These are phyloP conservation scores for Pseudoips prasinana DNA, from an alignment of 2,888 invertebrate genomes.

Conservation along the genomic window DNA sequence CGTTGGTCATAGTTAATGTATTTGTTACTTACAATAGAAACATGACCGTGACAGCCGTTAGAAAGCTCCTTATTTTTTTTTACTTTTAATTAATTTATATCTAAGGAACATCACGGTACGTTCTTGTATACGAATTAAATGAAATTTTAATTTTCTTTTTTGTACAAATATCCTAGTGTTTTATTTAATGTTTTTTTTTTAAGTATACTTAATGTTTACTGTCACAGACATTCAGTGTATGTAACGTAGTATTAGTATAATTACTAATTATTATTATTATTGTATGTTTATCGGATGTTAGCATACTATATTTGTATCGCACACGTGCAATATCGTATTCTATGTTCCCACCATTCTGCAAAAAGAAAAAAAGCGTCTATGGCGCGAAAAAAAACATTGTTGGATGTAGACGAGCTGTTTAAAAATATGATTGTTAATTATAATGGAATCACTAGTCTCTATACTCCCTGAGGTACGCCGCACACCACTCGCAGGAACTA, in stretches of 20 bases:
- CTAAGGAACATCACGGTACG: slow-evolving; percentile 26
- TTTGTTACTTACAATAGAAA: background rate
- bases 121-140: slow-evolving; percentile 42
- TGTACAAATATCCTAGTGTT: slow-evolving; percentile 41
- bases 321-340: slow-evolving; percentile 34
- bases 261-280: slow-evolving; percentile 27
- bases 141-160: slow-evolving; percentile 32
- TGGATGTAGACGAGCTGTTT: slow-evolving; percentile 16
- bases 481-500: too few relatives aligned
- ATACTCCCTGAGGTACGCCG: background rate
- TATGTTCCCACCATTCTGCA: slow-evolving; percentile 27
- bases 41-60: slow-evolving; percentile 13
- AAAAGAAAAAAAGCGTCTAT: slow-evolving; percentile 13
- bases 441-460: slow-evolving; percentile 31
- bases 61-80: slow-evolving; percentile 23
- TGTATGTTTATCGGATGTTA: slow-evolving; percentile 29
- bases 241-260: slow-evolving; percentile 32
- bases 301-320: slow-evolving; percentile 33
- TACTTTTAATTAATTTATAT: slow-evolving; percentile 16
- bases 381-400: slow-evolving; percentile 14
- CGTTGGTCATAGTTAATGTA: too few relatives aligned
- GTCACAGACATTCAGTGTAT: slow-evolving; percentile 21
- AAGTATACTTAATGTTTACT: slow-evolving; percentile 11
- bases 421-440: slow-evolving; percentile 19
- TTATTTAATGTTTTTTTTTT: slow-evolving; percentile 35